Evolutionary conservation across 2,113 vertebrate genomes (phyloP).

Genomic region (Misgurnus mizolepis): DNA sequence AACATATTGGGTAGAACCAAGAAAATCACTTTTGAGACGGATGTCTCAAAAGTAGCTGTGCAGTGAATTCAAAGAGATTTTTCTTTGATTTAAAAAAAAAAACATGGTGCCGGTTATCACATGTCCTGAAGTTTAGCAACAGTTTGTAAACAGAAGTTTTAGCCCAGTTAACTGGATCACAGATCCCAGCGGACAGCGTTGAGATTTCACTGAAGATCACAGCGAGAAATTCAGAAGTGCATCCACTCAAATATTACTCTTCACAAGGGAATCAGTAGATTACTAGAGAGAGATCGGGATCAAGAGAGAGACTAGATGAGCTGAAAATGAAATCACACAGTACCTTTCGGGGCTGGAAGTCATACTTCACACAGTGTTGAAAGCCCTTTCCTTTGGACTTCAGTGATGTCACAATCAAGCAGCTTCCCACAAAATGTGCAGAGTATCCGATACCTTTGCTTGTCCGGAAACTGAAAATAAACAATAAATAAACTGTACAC

Average conservation of each 20-base stretch:
- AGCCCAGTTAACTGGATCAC: slow-evolving; percentile 17
- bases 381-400: slow-evolving; percentile 99
- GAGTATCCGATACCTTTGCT: slow-evolving; percentile 98
- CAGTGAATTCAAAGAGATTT: slow-evolving; percentile 25
- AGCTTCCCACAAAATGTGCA: slow-evolving; percentile 97
- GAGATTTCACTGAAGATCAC: slow-evolving; percentile 1
- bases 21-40: slow-evolving; percentile 20
- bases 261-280: slow-evolving; percentile 13
- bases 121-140: slow-evolving; percentile 11
- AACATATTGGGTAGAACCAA: slow-evolving; percentile 13
- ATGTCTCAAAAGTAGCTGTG: slow-evolving; percentile 22
- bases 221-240: slow-evolving; percentile 22
- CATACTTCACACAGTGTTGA: slow-evolving; percentile 97
- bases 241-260: slow-evolving; percentile 11
- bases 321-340: slow-evolving; percentile 43
- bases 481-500: slow-evolving; percentile 42
- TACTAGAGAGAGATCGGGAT: not conserved
- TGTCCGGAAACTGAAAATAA: slow-evolving; percentile 88
- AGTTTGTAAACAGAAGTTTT: slow-evolving; percentile 21
- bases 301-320: not conserved
- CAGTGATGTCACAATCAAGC: slow-evolving; percentile 93
- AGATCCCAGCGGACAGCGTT: not conserved
- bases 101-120: not conserved
- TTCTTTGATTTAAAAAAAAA: slow-evolving; percentile 11
- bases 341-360: slow-evolving; percentile 97